A percentile compares a stretch with the other conserved stretches of the same genome.
Conservation (phyloP, 2,888 invertebrate genomes). For the Tanytarsus gracilentus region DNA sequence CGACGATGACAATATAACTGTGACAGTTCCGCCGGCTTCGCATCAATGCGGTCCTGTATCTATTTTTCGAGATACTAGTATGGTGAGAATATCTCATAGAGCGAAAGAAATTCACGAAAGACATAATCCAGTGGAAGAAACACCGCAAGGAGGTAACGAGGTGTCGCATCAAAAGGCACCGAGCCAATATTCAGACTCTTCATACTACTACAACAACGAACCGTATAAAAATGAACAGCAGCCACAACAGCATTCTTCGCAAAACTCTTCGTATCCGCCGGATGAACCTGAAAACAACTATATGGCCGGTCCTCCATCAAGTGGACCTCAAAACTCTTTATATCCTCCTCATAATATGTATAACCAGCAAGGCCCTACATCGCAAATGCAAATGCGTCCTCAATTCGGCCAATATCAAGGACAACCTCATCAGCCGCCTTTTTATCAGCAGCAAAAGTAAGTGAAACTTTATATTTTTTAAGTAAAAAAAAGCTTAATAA, state of each 20-base stretch:
- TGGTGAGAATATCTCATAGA: conserved; percentile 30
- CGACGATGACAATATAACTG: conserved; percentile 50
- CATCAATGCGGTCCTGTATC: conserved; percentile 33
- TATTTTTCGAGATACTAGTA: conserved; percentile 32
- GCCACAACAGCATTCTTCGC: not conserved
- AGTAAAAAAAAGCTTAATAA: not conserved
- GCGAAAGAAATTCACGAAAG: not conserved
- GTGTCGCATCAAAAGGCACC: too few relatives aligned
- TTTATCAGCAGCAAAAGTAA: not conserved
- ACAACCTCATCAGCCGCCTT: not conserved
- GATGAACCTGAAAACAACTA: not conserved
- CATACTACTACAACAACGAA: too few relatives aligned
- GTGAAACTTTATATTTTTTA: not conserved
- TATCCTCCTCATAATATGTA: not conserved
- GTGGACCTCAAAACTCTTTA: not conserved
- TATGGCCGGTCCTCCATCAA: not conserved
- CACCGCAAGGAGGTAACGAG: too few relatives aligned
- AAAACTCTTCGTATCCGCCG: not conserved
- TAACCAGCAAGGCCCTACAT: not conserved
- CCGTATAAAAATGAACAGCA: not conserved
- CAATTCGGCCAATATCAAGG: conserved; percentile 30
- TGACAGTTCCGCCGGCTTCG: conserved; percentile 47
- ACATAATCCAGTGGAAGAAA: too few relatives aligned
- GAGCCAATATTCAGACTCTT: too few relatives aligned
- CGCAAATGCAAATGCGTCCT: conserved; percentile 22